Percentiles rank a stretch among this genome's conserved stretches.
phyloP scores from a whole-genome alignment of 1,140 invertebrate genomes.

The Eupeodes corollae region DNA sequence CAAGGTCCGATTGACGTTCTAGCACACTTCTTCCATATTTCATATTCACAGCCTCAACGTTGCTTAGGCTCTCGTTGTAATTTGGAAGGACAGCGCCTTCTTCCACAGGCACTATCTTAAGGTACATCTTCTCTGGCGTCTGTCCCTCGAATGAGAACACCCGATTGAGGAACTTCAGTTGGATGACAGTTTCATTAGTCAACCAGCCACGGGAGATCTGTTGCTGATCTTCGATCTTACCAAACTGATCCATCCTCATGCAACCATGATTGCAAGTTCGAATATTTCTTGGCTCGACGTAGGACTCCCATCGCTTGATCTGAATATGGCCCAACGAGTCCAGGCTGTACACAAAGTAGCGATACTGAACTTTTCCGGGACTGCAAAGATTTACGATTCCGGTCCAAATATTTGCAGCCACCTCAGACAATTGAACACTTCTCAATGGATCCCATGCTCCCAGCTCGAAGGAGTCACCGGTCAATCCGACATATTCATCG shows the following conservation, averaged over 20 bases:
- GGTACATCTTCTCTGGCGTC: background rate
- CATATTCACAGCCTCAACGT: background rate
- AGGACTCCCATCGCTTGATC: conserved; percentile 72
- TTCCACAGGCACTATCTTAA: background rate
- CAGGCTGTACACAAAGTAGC: conserved; percentile 64
- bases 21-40: background rate
- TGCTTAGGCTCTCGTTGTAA: background rate
- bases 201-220: conserved; percentile 72
- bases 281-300: conserved; percentile 42
- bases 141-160: conserved; percentile 8
- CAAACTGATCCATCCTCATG: conserved; percentile 47
- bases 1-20: conserved; percentile 6
- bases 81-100: background rate
- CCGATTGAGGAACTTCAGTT: conserved; percentile 56
- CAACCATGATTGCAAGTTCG: conserved; percentile 34
- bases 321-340: conserved; percentile 46
- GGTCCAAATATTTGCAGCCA: conserved; percentile 38
- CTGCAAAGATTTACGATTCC: conserved; percentile 46
- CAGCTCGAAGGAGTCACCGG: conserved; percentile 33
- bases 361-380: conserved; percentile 55
- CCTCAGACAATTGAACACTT: conserved; percentile 12
- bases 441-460: conserved; percentile 33
- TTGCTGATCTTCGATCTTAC: conserved; percentile 49
- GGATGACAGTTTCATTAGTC: conserved; percentile 69
- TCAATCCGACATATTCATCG: conserved; percentile 37